These are phyloP conservation scores for Diabrotica virgifera DNA, from an alignment of 1,140 invertebrate species.

Conservation along the genomic window DNA sequence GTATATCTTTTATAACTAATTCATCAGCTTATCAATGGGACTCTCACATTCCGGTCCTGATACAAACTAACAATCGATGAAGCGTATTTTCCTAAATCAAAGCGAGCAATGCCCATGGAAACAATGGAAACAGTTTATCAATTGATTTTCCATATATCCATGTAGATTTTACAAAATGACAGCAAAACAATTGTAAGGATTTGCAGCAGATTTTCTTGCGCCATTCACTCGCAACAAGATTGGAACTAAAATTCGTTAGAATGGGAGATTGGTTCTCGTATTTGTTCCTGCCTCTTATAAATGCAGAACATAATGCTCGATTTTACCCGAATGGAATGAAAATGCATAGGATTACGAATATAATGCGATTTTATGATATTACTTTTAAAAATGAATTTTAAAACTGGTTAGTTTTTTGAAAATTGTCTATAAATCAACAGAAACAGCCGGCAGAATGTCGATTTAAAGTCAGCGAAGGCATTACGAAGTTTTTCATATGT, in stretches of 20 bases:
- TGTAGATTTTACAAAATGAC: conserved; percentile 7
- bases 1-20: no score
- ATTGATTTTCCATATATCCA: conserved; percentile 7
- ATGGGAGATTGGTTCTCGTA: not conserved
- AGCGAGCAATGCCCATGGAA: not conserved
- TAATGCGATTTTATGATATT: no score
- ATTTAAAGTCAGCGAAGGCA: no score
- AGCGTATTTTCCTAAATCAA: not conserved
- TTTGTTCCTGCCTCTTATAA: not conserved
- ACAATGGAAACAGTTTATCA: conserved; percentile 9
- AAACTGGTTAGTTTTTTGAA: no score
- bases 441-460: no score
- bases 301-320: not conserved
- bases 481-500: no score
- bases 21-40: no score
- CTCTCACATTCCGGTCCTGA: not conserved
- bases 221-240: not conserved
- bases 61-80: not conserved
- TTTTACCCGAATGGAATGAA: not conserved
- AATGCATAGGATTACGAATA: no score
- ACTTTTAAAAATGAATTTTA: no score
- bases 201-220: conserved; percentile 4
- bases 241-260: conserved; percentile 2
- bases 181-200: conserved; percentile 6
- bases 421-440: no score